Evolutionary conservation across 2,888 invertebrate species (phyloP).

Genomic region (Flabesymbios commensalis): DNA sequence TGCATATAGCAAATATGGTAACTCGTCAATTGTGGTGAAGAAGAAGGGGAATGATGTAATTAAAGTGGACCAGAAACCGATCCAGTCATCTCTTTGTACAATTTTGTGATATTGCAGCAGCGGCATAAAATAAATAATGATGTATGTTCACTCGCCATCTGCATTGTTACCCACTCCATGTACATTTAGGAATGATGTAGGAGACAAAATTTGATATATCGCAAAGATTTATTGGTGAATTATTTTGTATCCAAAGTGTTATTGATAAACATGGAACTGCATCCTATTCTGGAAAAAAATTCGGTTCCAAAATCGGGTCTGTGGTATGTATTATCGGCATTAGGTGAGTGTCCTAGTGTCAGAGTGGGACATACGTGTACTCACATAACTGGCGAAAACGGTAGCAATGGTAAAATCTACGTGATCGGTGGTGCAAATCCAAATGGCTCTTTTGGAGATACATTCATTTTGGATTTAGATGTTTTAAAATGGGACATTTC

Average conservation of each 20-base stretch:
- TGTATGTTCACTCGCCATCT: too few species aligned
- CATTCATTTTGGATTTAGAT: conserved; percentile 52
- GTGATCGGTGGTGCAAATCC: conserved; percentile 62
- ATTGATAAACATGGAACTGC: conserved; percentile 49
- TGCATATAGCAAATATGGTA: conserved; percentile 42
- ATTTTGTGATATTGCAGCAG: conserved; percentile 21
- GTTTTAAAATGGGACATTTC: conserved; percentile 54
- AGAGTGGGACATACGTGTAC: conserved; percentile 58
- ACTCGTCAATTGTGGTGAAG: conserved; percentile 38
- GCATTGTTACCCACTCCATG: not conserved
- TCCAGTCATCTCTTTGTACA: conserved; percentile 29
- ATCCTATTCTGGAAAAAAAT: conserved; percentile 51
- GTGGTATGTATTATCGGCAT: conserved; percentile 57
- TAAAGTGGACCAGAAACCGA: conserved; percentile 21
- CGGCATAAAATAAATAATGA: too few species aligned
- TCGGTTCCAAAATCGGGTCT: conserved; percentile 48
- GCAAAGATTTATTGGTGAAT: not conserved
- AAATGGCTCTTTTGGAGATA: conserved; percentile 55
- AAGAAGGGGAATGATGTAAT: conserved; percentile 29
- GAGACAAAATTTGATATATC: not conserved
- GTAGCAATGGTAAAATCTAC: conserved; percentile 44
- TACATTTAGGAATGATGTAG: too few species aligned
- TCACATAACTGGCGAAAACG: conserved; percentile 41
- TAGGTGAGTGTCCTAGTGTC: conserved; percentile 56
- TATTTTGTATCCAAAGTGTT: not conserved